These are phyloP conservation scores for Tachysurus vachellii DNA, from an alignment of 2,113 vertebrate genomes.

Conservation along the genomic window DNA sequence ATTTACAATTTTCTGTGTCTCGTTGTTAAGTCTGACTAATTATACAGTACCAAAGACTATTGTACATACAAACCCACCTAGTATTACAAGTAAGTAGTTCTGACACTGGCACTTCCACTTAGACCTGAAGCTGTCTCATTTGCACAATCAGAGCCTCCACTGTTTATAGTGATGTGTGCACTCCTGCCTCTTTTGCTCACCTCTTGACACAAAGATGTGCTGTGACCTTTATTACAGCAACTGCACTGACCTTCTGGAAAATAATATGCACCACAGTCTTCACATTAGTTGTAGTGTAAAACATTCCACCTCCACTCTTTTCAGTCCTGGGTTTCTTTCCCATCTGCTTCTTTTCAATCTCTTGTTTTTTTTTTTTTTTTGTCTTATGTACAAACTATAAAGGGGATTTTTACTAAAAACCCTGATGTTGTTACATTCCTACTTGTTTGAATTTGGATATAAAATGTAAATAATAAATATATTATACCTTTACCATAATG, in stretches of 20 bases:
- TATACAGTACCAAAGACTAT: neutral
- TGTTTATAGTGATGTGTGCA: slow-evolving; percentile 17
- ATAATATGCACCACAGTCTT: slow-evolving; percentile 13
- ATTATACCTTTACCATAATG: neutral
- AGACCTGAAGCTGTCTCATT: slow-evolving; percentile 18
- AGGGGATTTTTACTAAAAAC: neutral
- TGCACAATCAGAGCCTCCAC: neutral
- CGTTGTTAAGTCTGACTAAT: neutral
- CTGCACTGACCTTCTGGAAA: slow-evolving; percentile 23
- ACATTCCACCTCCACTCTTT: slow-evolving; percentile 16
- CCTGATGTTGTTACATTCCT: neutral
- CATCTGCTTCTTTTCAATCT: slow-evolving; percentile 25
- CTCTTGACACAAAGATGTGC: slow-evolving; percentile 27
- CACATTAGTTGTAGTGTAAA: neutral
- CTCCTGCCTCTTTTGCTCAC: slow-evolving; percentile 24
- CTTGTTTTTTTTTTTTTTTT: neutral
- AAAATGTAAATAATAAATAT: neutral
- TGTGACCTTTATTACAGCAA: slow-evolving; percentile 43
- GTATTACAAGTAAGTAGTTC: neutral
- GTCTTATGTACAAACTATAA: neutral
- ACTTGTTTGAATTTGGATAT: neutral
- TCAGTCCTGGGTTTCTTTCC: neutral
- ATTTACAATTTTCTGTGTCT: no score
- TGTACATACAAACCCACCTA: neutral
- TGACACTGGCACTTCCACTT: slow-evolving; percentile 8